These are phyloP conservation scores for Anabas testudineus DNA, from an alignment of 2,797 vertebrate species.

Conservation along the genomic window DNA sequence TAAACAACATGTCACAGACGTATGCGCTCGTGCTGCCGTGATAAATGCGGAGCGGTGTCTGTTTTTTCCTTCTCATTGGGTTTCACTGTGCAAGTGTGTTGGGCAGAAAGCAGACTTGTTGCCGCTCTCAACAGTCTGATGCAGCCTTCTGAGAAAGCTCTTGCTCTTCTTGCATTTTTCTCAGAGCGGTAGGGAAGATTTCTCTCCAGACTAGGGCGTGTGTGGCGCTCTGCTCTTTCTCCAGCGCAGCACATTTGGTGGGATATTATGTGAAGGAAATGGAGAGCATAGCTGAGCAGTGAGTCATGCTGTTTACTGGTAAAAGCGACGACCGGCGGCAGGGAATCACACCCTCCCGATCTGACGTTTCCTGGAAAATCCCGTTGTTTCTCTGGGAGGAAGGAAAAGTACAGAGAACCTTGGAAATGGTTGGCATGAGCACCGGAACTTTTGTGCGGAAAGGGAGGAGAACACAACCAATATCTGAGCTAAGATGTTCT, in stretches of 20 bases:
- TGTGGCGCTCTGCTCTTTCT: conserved; percentile 68
- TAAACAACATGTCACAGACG: conserved; percentile 74
- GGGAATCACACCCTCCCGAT: conserved; percentile 86
- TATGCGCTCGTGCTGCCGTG: conserved; percentile 47
- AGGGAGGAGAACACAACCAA: conserved; percentile 74
- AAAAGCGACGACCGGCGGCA: conserved; percentile 81
- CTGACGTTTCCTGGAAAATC: conserved; percentile 89
- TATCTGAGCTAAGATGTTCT: conserved; percentile 68
- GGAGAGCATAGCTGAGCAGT: conserved; percentile 83
- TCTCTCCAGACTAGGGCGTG: conserved; percentile 36
- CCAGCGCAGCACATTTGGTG: conserved; percentile 81
- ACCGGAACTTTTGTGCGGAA: conserved; percentile 72
- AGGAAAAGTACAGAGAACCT: conserved; percentile 86
- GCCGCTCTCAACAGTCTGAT: conserved; percentile 48
- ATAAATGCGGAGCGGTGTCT: conserved; percentile 61
- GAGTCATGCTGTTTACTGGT: conserved; percentile 89
- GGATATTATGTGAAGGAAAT: conserved; percentile 85
- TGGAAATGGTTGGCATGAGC: conserved; percentile 77
- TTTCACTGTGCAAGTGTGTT: conserved; percentile 20
- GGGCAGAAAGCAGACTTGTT: conserved; percentile 46
- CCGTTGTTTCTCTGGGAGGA: conserved; percentile 83
- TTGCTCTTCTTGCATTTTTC: conserved; percentile 63
- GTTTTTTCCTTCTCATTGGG: conserved; percentile 55
- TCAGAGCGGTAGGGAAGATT: conserved; percentile 65
- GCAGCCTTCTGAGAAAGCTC: conserved; percentile 47